Percentiles rank a stretch among this genome's conserved stretches.
Conservation (phyloP, 2,888 invertebrate genomes). For the Cryptocephalus primarius region DNA sequence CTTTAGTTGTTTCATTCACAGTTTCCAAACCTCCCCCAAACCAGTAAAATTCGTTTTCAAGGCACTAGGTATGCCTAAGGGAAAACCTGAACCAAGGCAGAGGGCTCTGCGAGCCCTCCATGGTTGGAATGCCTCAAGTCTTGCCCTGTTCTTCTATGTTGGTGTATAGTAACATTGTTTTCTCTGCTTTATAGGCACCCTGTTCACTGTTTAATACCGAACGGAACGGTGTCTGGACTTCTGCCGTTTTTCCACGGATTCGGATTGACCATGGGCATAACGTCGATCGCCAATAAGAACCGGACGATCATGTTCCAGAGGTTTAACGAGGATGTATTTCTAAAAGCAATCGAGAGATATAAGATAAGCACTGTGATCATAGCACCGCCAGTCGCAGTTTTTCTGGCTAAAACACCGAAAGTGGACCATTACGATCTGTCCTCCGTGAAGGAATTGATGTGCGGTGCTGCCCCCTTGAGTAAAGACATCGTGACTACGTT, state of each 20-base stretch:
- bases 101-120: too few relatives aligned
- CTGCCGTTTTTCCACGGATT: constrained; percentile 25
- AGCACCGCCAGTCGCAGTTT: constrained; percentile 74
- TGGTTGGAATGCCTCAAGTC: too few relatives aligned
- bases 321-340: constrained; percentile 42
- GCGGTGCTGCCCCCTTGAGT: constrained; percentile 73
- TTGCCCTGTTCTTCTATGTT: too few relatives aligned
- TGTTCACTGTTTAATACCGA: too few relatives aligned
- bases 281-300: constrained; percentile 13
- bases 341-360: constrained; percentile 57
- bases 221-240: constrained; percentile 11
- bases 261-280: constrained; percentile 18
- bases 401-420: constrained; percentile 68
- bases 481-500: constrained; percentile 52
- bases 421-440: constrained; percentile 67
- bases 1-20: too few relatives aligned
- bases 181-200: too few relatives aligned
- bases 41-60: too few relatives aligned
- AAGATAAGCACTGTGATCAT: constrained; percentile 55
- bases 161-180: too few relatives aligned
- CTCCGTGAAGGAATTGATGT: constrained; percentile 53
- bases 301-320: constrained; percentile 18
- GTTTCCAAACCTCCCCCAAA: too few relatives aligned
- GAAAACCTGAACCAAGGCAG: too few relatives aligned
- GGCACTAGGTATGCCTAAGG: too few relatives aligned